Conservation (phyloP, 1,140 invertebrate genomes). For the Pseudomyrmex gracilis region DNA sequence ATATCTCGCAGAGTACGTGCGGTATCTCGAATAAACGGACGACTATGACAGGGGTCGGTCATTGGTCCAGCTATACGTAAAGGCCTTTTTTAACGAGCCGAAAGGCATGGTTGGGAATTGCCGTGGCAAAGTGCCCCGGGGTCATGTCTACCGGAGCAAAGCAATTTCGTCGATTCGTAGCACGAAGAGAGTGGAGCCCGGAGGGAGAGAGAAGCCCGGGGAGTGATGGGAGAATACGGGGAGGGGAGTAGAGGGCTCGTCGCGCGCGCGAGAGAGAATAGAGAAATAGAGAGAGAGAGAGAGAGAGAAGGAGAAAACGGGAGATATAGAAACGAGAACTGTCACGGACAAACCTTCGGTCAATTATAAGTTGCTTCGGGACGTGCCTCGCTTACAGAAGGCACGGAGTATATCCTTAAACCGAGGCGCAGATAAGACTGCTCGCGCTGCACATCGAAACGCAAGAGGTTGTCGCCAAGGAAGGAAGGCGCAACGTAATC, state of each 20-base stretch:
- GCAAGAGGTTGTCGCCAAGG: constrained; percentile 9
- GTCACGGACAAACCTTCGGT: constrained; percentile 79
- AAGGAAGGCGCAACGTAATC: not conserved
- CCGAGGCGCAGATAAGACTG: constrained; percentile 43
- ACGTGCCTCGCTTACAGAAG: constrained; percentile 72
- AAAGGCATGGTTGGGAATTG: constrained; percentile 41
- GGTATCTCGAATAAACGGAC: not conserved
- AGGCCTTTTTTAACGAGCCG: constrained; percentile 23
- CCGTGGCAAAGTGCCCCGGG: constrained; percentile 47
- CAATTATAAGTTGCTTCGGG: constrained; percentile 80
- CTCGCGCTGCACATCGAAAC: constrained; percentile 7
- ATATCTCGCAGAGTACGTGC: not conserved
- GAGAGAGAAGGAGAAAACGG: constrained; percentile 25
- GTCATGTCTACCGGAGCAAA: constrained; percentile 56
- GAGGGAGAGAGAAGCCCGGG: not conserved
- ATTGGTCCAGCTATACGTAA: not conserved
- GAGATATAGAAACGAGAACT: constrained; percentile 74
- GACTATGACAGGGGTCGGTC: not conserved
- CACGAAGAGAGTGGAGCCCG: constrained; percentile 62
- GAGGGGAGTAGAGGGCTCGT: not conserved
- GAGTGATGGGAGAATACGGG: constrained; percentile 28
- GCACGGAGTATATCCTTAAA: constrained; percentile 39
- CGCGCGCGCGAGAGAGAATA: not conserved
- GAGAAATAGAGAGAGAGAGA: constrained; percentile 17
- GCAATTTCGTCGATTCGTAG: constrained; percentile 74